Percentiles rank a stretch among this genome's conserved stretches.
phyloP scores from a whole-genome alignment of 2,113 vertebrate species.

The Centrocercus urophasianus region DNA sequence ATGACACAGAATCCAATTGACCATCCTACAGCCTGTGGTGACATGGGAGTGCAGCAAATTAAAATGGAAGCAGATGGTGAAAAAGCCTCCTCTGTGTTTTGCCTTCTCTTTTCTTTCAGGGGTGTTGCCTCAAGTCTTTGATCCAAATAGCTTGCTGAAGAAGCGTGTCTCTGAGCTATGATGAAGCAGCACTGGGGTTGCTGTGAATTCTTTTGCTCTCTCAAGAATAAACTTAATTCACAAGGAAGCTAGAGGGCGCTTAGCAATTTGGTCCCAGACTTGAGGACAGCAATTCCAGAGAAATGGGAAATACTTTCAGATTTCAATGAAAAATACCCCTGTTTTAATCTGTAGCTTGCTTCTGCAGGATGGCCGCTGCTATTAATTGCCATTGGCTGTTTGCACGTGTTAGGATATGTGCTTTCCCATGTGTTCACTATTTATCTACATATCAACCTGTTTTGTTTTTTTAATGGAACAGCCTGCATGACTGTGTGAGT shows the following conservation, averaged over 20 bases:
- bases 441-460: background rate
- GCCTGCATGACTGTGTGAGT: background rate
- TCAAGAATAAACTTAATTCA: background rate
- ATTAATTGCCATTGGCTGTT: background rate
- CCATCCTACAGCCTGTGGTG: background rate
- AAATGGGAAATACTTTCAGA: background rate
- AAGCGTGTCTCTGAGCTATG: conserved; percentile 15
- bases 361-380: background rate
- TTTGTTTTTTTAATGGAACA: background rate
- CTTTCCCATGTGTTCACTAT: background rate
- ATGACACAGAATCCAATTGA: background rate
- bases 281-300: accelerated
- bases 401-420: background rate
- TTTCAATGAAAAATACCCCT: background rate
- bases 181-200: background rate
- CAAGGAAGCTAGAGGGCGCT: background rate
- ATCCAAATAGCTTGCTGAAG: conserved; percentile 41
- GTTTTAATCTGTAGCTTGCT: background rate
- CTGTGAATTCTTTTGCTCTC: background rate
- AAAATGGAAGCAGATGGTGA: conserved; percentile 37
- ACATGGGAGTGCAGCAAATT: background rate
- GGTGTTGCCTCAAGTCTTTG: conserved; percentile 50
- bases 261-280: background rate
- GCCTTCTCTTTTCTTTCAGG: conserved; percentile 30
- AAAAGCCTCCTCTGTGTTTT: conserved; percentile 30